Conservation (phyloP, 2,888 invertebrate genomes). For the Polyommatus iphigenia region DNA sequence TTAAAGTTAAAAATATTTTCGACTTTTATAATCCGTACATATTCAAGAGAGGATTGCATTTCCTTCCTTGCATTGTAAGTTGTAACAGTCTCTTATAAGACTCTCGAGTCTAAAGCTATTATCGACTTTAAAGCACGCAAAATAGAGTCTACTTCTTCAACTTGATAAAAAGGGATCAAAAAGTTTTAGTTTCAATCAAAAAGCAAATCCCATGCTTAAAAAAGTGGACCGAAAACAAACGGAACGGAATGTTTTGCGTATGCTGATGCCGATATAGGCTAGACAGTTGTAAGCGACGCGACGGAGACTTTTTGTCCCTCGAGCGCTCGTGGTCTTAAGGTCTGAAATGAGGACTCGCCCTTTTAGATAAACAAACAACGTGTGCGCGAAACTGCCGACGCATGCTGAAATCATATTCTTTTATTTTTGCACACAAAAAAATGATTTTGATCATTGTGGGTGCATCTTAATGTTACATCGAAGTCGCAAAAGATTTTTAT, state of each 20-base stretch:
- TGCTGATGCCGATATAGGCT: no score
- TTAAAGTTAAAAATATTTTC: no score
- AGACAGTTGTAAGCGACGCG: background rate
- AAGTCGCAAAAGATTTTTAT: background rate
- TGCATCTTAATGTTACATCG: background rate
- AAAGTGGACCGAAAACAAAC: no score
- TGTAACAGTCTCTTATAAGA: no score
- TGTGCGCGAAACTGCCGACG: constrained; percentile 74
- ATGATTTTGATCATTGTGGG: background rate
- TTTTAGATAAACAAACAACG: constrained; percentile 79
- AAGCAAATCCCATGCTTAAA: background rate
- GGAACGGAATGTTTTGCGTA: no score
- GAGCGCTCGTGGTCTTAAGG: constrained; percentile 52
- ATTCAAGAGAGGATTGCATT: no score
- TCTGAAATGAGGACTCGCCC: constrained; percentile 75
- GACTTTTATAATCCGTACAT: no score
- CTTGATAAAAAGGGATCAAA: background rate
- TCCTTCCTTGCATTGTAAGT: no score
- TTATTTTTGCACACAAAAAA: constrained; percentile 49
- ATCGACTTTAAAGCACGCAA: no score
- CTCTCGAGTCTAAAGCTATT: no score
- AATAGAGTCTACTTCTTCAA: no score
- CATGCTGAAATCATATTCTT: constrained; percentile 72
- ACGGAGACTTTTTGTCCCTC: background rate
- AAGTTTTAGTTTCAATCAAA: background rate